Percentiles rank a stretch among this genome's conserved stretches.
Conservation (phyloP, 2,888 invertebrate genomes). For the Syrista parreyssii region DNA sequence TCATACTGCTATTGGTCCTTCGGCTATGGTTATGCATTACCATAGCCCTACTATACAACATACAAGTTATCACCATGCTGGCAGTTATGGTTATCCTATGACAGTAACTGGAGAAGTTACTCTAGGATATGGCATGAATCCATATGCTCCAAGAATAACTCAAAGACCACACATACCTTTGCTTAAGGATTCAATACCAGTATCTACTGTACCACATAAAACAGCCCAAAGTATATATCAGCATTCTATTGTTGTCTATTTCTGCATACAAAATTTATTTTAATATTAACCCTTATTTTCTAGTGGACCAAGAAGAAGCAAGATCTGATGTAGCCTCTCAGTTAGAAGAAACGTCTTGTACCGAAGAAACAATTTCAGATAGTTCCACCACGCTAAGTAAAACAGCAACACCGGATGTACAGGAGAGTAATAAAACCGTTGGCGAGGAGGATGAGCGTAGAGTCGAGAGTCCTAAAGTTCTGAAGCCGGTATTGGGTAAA, state of each 20-base stretch:
- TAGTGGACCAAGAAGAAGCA: neutral
- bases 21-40: neutral
- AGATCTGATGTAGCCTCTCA: neutral
- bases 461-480: slow-evolving; percentile 51
- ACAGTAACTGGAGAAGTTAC: neutral
- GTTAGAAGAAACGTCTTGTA: slow-evolving; percentile 1
- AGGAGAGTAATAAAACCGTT: slow-evolving; percentile 47
- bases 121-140: neutral
- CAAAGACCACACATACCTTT: neutral
- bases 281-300: neutral
- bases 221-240: neutral
- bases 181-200: neutral
- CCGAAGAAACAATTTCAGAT: slow-evolving; percentile 38
- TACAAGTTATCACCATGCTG: neutral
- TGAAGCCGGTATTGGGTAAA: slow-evolving; percentile 62
- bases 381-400: slow-evolving; percentile 38
- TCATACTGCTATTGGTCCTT: neutral
- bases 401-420: slow-evolving; percentile 52
- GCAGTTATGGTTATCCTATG: neutral
- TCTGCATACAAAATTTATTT: neutral
- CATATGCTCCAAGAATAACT: neutral
- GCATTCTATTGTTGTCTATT: neutral
- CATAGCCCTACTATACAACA: neutral
- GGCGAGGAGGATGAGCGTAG: slow-evolving; percentile 43
- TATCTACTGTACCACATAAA: neutral